Evolutionary conservation across 2,888 invertebrate genomes (phyloP), one percentile per base, ranked within the genome.

Genomic region (Ochropleura leucogaster): DNA sequence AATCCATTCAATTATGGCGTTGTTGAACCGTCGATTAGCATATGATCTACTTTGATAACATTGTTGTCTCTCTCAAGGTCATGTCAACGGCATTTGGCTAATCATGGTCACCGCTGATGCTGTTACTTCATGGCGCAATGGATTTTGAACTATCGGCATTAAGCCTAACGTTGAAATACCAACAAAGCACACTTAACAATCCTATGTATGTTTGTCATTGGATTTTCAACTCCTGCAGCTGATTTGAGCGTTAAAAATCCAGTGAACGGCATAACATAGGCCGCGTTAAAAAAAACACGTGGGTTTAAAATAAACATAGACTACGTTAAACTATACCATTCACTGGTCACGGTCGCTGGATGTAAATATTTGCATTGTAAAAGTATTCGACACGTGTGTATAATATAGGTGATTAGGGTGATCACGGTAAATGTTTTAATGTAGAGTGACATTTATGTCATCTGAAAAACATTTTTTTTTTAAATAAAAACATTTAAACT

Each of bases 41-140:
- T 44, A 18, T 42, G 79, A 64, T 63, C 79, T 59, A 42, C 4
- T 16, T 79, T 14, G 12, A 47, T 40, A 44, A 55, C 55, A 79
- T 66, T 66, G 55, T 72, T 47, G 60, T 71, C n/a, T 55, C 16
- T 7, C 10, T 40, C 79, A 63, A 72, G 77, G 77, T 40, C 66
- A 46, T 55, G 18, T 62, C 72, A 44, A 18, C 7, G 49, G 47
- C 55, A 79, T 62, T 79, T 77, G 53, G 44, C 51, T 64, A 68
- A 14, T 20, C 67, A 74, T 47, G 46, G 51, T 0, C 44, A 47
- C n/a, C 30, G 5, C 8, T 59, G 70, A 55, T 55, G 55, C 10
- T 68, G 4, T 59, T 53, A 44, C 9, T n/a, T 8, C n/a, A 62
- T 40, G 9, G 4, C 40, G 12, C n/a, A 62, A n/a, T 44, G n/a